A percentile compares a stretch with the other conserved stretches of the same genome.
Evolutionary conservation across 2,797 vertebrate species (phyloP).

Genomic region (Lithobates sylvaticus): DNA sequence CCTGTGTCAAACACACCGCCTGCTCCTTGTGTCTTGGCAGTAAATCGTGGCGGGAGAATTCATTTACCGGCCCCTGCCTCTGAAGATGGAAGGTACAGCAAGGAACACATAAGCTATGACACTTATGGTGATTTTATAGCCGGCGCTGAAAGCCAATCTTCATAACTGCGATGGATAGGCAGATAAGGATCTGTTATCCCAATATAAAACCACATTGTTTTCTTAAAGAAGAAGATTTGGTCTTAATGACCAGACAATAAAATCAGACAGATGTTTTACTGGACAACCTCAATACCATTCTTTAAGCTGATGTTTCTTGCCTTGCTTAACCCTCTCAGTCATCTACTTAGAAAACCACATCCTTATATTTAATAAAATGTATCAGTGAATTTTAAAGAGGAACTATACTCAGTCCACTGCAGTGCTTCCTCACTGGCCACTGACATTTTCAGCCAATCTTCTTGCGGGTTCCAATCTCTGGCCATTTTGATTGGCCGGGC

Average conservation of each 20-base stretch:
- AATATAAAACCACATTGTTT: conserved; percentile 2
- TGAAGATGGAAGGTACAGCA: not conserved
- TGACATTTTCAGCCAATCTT: too few relatives aligned
- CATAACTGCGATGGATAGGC: not conserved
- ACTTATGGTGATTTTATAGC: not conserved
- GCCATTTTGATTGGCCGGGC: too few relatives aligned
- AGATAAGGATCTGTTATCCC: not conserved
- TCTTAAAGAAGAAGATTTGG: not conserved
- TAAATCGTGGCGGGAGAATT: not conserved
- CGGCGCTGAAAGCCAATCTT: not conserved
- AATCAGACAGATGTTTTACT: not conserved
- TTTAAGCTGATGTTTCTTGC: too few relatives aligned
- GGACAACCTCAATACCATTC: not conserved
- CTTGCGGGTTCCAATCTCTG: too few relatives aligned
- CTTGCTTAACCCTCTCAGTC: too few relatives aligned
- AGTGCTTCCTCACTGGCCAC: too few relatives aligned
- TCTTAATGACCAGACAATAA: not conserved
- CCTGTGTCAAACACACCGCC: not conserved
- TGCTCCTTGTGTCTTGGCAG: not conserved
- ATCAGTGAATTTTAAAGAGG: too few relatives aligned
- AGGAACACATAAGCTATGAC: not conserved
- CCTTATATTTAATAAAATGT: too few relatives aligned
- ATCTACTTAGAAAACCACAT: too few relatives aligned
- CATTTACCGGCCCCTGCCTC: not conserved
- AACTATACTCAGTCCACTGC: too few relatives aligned